phyloP scores from a whole-genome alignment of 2,113 vertebrate genomes.

The Phyllostomus discolor region DNA sequence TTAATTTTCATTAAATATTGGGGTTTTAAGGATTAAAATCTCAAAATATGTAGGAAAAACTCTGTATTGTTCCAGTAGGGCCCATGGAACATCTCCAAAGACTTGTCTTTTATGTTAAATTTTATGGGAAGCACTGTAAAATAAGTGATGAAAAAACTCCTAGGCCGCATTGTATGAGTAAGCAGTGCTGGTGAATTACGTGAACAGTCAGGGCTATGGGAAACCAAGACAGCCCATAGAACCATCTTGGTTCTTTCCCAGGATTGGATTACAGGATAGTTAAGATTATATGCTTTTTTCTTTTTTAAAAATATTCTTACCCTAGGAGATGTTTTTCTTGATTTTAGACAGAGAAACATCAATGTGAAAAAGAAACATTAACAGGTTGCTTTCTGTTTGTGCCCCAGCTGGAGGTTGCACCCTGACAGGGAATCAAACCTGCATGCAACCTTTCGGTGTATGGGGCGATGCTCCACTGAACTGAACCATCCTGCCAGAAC shows the following conservation, averaged over 20 bases:
- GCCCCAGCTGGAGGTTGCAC: too few relatives aligned
- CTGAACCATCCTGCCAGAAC: too few relatives aligned
- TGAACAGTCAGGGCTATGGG: background rate
- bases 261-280: background rate
- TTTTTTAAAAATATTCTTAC: too few relatives aligned
- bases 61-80: background rate
- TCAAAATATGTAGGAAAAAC: background rate
- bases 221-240: background rate
- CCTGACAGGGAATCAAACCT: too few relatives aligned
- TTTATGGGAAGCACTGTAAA: background rate
- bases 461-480: too few relatives aligned
- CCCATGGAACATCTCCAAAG: background rate
- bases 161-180: background rate
- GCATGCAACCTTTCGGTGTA: too few relatives aligned
- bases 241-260: background rate
- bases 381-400: too few relatives aligned
- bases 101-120: background rate
- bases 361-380: too few relatives aligned
- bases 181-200: background rate
- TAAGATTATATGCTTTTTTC: background rate
- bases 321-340: too few relatives aligned
- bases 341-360: too few relatives aligned
- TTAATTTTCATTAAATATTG: background rate
- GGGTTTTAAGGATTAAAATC: background rate
- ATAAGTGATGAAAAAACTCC: background rate